phyloP scores from a whole-genome alignment of 1,140 invertebrate species.

The Drosophila rhopaloa region DNA sequence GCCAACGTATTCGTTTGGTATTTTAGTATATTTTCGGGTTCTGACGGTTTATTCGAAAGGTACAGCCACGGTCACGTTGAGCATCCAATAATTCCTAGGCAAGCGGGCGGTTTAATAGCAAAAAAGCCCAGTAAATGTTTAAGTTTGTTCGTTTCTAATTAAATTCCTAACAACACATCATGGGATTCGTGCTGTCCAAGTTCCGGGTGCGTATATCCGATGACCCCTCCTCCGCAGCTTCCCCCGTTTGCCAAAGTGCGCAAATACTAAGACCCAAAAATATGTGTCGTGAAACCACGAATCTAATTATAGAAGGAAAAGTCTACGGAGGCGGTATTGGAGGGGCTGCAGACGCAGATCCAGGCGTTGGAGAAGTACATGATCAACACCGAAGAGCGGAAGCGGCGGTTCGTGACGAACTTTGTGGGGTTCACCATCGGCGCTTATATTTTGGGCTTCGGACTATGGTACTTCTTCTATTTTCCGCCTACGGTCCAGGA shows the following conservation, averaged over 20 bases:
- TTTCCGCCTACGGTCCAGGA: slow-evolving; percentile 89
- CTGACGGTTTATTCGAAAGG: neutral
- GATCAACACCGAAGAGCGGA: slow-evolving; percentile 90
- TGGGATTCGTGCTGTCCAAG: slow-evolving; percentile 48
- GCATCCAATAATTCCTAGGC: slow-evolving; percentile 25
- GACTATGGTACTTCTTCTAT: slow-evolving; percentile 92
- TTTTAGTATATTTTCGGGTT: neutral
- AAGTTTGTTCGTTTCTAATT: slow-evolving; percentile 14
- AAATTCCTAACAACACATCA: slow-evolving; percentile 1
- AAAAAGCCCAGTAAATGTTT: slow-evolving; percentile 39
- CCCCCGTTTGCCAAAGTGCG: neutral
- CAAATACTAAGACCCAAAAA: slow-evolving; percentile 11
- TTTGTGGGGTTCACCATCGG: slow-evolving; percentile 92
- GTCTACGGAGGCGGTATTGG: slow-evolving; percentile 91
- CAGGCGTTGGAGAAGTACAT: slow-evolving; percentile 92
- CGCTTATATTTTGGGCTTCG: slow-evolving; percentile 90
- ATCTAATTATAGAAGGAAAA: slow-evolving; percentile 91
- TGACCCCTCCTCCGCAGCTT: too few relatives aligned
- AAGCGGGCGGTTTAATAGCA: slow-evolving; percentile 31
- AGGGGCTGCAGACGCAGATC: slow-evolving; percentile 92
- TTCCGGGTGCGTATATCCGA: slow-evolving; percentile 30
- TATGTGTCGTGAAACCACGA: slow-evolving; percentile 26
- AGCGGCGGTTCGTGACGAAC: slow-evolving; percentile 91
- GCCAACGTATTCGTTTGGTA: neutral
- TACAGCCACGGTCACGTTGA: slow-evolving; percentile 18